Evolutionary conservation across 2,888 invertebrate species (phyloP).

Genomic region (Mimas tiliae): DNA sequence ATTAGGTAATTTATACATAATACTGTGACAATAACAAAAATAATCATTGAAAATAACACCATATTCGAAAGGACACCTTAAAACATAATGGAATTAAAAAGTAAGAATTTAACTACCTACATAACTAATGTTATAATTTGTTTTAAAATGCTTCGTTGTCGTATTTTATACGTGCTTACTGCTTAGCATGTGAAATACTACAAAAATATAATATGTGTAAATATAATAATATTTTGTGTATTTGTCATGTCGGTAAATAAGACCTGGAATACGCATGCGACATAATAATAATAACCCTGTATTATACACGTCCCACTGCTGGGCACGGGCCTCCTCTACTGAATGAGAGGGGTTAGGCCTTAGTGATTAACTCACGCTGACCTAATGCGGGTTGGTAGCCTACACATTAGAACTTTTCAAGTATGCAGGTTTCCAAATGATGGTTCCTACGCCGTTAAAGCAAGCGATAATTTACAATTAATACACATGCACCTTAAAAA

Average conservation of each 20-base stretch:
- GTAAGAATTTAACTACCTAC: conserved; percentile 3
- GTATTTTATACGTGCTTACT: background rate
- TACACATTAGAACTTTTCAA: too few relatives aligned
- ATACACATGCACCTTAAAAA: too few relatives aligned
- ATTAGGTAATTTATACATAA: background rate
- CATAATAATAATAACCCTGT: too few relatives aligned
- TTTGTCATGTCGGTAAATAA: background rate
- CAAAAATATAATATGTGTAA: too few relatives aligned
- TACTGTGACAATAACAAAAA: conserved; percentile 14
- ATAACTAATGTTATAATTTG: background rate
- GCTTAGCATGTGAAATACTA: background rate
- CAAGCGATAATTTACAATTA: too few relatives aligned
- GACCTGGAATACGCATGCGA: background rate
- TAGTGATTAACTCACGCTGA: too few relatives aligned
- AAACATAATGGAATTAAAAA: conserved; percentile 17
- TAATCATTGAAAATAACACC: background rate
- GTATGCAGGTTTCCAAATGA: too few relatives aligned
- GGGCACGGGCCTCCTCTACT: too few relatives aligned
- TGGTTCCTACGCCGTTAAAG: too few relatives aligned
- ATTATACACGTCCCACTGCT: too few relatives aligned
- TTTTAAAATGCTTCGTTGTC: conserved; percentile 34
- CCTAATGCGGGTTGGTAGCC: too few relatives aligned
- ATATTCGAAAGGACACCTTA: conserved; percentile 1
- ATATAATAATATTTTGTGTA: conserved; percentile 5
- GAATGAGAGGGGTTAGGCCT: too few relatives aligned